Evolutionary conservation across 2,797 vertebrate species (phyloP), one percentile per base, ranked within the genome.

Genomic region (Aplochiton taeniatus): DNA sequence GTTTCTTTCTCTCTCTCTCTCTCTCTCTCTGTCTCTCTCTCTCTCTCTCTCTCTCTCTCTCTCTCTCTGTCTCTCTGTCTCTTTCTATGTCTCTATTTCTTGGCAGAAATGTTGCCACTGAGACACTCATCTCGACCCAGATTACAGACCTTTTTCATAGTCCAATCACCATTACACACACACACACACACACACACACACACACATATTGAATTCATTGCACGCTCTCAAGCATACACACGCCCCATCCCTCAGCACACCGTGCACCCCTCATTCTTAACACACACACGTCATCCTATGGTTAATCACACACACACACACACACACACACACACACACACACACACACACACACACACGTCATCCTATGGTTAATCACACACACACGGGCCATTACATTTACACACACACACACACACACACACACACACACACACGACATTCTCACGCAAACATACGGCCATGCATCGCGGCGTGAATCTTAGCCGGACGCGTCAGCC

Each of bases 71-170:
- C 9, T 11, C 11, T 48, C 4, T 43, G 10, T n/a, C n/a, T n/a
- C n/a, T n/a, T n/a, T 45, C 43, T 3, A 31, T 31, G 6, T 43
- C 1, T 55, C 19, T 42, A n/a, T 20, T 12, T 44, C 14, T 18
- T 8, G 11, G 18, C 45, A 17, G 10, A 13, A 1, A 20, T 41
- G 8, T 8, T 44, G 7, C 17, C 43, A 41, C 14, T 20, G 65
- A 8, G 63, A 16, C 43, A 10, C 63, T 73, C 41, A 58, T 69
- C 58, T 52, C 42, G 4, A 60, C 55, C 20, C 61, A 42, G 61
- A 51, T 64, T 56, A 60, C 60, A 51, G 49, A 55, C 14, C 45
- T 16, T 43, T 17, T 52, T 9, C 61, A n/a, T 44, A 44, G 56
- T 45, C 31, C 31, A 31, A 31, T 31, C 31, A 31, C 31, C 31